phyloP scores from a whole-genome alignment of 2,113 vertebrate genomes.

The Aleadryas rufinucha region DNA sequence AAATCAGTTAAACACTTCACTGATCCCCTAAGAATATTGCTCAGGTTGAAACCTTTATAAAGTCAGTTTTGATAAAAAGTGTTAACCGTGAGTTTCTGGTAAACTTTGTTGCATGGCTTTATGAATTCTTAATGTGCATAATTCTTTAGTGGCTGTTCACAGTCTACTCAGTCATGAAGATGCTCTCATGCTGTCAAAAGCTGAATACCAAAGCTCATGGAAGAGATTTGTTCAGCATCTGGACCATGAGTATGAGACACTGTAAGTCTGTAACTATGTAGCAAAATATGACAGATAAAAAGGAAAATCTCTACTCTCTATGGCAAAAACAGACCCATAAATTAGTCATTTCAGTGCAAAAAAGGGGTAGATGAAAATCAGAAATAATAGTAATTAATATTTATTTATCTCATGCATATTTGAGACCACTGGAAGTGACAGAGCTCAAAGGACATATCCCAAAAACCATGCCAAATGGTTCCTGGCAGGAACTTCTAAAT shows the following conservation, averaged over 20 bases:
- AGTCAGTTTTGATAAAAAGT: neutral
- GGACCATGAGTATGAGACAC: neutral
- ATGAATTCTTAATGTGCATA: neutral
- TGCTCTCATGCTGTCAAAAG: neutral
- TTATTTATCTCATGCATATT: neutral
- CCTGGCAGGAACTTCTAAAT: neutral
- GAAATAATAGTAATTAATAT: neutral
- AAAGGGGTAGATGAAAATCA: neutral
- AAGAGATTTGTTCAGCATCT: neutral
- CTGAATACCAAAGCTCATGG: neutral
- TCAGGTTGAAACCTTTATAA: neutral
- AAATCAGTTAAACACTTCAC: neutral
- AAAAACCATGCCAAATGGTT: neutral
- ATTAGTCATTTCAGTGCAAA: neutral
- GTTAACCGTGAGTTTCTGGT: neutral
- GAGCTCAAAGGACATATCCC: neutral
- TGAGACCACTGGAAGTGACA: neutral
- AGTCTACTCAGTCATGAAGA: neutral
- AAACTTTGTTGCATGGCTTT: conserved; percentile 1
- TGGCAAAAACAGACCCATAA: neutral
- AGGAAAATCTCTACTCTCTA: neutral
- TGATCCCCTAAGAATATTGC: neutral
- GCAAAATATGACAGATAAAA: neutral
- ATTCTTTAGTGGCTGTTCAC: neutral
- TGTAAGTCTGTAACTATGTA: neutral